These are phyloP conservation scores for Serrognathus titanus DNA, from an alignment of 2,888 invertebrate genomes.

Conservation along the genomic window DNA sequence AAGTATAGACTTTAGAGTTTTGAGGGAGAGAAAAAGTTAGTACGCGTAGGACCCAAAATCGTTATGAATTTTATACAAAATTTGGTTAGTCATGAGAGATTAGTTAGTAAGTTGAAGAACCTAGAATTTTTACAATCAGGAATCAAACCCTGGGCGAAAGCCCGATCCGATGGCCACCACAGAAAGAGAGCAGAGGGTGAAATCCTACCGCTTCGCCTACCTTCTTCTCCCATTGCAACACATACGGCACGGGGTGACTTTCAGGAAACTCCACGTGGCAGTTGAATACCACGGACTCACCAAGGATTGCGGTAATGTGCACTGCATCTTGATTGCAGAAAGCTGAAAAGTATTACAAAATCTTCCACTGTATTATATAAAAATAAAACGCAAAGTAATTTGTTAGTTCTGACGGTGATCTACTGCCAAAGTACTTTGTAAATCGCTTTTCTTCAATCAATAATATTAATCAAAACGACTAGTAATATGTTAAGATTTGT, in stretches of 20 bases:
- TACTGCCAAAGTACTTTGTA: too few relatives aligned
- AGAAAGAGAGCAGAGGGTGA: conserved; percentile 54
- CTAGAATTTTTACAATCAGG: conserved; percentile 9
- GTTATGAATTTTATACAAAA: too few relatives aligned
- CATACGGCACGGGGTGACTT: conserved; percentile 93
- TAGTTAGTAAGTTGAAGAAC: background rate
- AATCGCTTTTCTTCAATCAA: too few relatives aligned
- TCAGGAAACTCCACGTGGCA: conserved; percentile 97
- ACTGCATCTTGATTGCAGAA: conserved; percentile 85
- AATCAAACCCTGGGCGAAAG: conserved; percentile 27
- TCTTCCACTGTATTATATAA: too few relatives aligned
- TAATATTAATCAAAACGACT: too few relatives aligned
- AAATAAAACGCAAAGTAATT: too few relatives aligned
- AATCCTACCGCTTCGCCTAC: conserved; percentile 95
- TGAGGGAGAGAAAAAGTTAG: too few relatives aligned
- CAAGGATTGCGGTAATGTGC: conserved; percentile 95
- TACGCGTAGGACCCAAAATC: too few relatives aligned
- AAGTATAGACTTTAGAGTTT: too few relatives aligned
- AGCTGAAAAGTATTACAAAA: conserved; percentile 49
- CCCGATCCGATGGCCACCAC: conserved; percentile 30
- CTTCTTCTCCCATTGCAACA: conserved; percentile 99
- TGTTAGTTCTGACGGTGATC: too few relatives aligned
- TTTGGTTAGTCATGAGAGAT: too few relatives aligned
- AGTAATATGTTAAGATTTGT: too few relatives aligned
- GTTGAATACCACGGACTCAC: conserved; percentile 96